phyloP scores from a whole-genome alignment of 1,140 invertebrate genomes.

The Drosophila nebulosa region DNA sequence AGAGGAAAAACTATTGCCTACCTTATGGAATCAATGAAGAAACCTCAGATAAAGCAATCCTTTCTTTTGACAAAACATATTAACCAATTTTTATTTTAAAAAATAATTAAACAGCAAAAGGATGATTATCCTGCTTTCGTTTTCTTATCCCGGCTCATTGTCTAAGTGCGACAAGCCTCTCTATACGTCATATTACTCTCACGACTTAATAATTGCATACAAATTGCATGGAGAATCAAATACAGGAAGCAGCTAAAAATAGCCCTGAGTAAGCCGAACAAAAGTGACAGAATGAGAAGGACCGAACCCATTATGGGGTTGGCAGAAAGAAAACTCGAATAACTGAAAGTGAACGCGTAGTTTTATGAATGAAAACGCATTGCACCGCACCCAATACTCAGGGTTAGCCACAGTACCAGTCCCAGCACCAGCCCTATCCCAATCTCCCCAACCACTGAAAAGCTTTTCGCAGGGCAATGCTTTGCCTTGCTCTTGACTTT shows the following conservation, averaged over 20 bases:
- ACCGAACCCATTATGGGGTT: neutral
- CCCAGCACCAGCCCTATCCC: neutral
- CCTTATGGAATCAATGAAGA: no score
- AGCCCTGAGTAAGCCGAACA: slow-evolving; percentile 56
- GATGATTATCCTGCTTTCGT: no score
- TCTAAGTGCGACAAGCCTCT: no score
- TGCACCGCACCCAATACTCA: slow-evolving; percentile 14
- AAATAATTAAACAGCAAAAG: no score
- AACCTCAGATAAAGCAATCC: no score
- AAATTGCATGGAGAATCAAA: neutral
- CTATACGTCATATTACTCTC: no score
- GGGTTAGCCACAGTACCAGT: no score
- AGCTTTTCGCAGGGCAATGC: slow-evolving; percentile 40
- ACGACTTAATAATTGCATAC: neutral
- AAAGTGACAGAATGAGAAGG: neutral
- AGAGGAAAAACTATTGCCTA: no score
- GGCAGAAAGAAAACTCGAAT: neutral
- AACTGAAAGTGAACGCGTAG: slow-evolving; percentile 46
- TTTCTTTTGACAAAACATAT: no score
- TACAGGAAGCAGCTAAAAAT: slow-evolving; percentile 47
- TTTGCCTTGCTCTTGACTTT: slow-evolving; percentile 80
- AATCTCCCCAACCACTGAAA: neutral
- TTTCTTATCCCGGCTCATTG: no score
- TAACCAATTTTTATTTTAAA: no score
- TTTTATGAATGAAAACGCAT: slow-evolving; percentile 72